Evolutionary conservation across 35 echinoderm and acorn worm genomes (phyloP), one percentile per base, ranked within the genome.

Genomic region (Chiridota heheva): DNA sequence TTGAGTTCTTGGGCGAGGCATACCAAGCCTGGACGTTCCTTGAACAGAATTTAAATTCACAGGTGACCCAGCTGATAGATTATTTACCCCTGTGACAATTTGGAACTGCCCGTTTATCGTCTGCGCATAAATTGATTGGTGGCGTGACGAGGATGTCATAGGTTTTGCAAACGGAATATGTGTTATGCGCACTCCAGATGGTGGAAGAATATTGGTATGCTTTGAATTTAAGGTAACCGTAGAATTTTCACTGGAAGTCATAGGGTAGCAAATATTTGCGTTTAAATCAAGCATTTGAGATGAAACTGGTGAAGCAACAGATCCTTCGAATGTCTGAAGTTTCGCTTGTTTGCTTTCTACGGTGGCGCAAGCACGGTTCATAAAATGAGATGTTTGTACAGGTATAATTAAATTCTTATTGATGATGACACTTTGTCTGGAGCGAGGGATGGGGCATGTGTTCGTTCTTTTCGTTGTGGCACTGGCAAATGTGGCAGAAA

Each of bases 101-200:
- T 65, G 70, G 56, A 29, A 49, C 13, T 79, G 18, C 69, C 72
- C 72, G 38, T 78, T 66, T 7, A 53, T 22, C 34, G 58, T 42
- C 60, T 76, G 60, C 67, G 58, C 35, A 57, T 76, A 44, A 55
- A 63, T 31, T 65, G 53, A 61, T 17, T 71, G 16, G 12, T 40
- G 56, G 2, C 49, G 48, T 16, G 71, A 47, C 20, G 73, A 36
- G 33, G 60, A 40, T 0, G 44, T 35, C 30, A 67, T 76, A 7
- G 81, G 35, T 69, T 78, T 90, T 20, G 62, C 40, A 36, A 89
- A 44, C 4, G 94, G 94, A 58, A 88, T 85, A 73, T 97, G 88
- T 7, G 89, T 97, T 27, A 97, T 88, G 56, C 94, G 94, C 26
- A 91, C 88, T 24, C 94, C 94, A 12, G 94, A 91, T 2, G 88